Conservation (phyloP, 1,140 invertebrate species). For the Pemphigus obesinymphae region DNA sequence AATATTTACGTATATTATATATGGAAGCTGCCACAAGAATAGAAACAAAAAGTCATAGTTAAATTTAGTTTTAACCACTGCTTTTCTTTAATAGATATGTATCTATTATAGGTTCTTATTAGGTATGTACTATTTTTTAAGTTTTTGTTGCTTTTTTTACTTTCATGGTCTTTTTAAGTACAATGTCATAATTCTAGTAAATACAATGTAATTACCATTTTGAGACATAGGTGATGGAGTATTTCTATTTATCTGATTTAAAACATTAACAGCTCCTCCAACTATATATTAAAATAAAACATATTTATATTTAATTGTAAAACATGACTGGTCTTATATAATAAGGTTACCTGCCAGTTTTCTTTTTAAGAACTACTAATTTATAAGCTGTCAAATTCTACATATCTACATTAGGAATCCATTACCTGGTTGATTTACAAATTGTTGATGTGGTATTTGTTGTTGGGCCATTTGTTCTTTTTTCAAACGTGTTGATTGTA, state of each 20-base stretch:
- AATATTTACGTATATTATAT: too few species aligned
- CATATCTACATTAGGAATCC: neutral
- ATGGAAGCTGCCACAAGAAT: too few species aligned
- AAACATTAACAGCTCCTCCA: slow-evolving; percentile 40
- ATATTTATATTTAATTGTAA: neutral
- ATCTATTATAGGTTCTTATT: too few species aligned
- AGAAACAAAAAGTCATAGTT: too few species aligned
- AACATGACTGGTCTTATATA: neutral
- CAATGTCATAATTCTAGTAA: too few species aligned
- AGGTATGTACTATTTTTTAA: too few species aligned
- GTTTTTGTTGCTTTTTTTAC: too few species aligned
- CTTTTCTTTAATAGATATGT: too few species aligned
- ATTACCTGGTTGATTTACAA: slow-evolving; percentile 25
- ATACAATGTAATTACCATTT: slow-evolving; percentile 45
- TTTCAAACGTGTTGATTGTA: slow-evolving; percentile 23
- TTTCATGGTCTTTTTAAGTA: too few species aligned
- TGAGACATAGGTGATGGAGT: slow-evolving; percentile 48
- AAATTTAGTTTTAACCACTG: too few species aligned
- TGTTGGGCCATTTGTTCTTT: slow-evolving; percentile 16
- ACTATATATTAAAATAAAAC: neutral
- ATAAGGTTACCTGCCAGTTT: neutral
- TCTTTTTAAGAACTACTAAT: neutral
- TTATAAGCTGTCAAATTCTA: neutral
- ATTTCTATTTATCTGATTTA: slow-evolving; percentile 44
- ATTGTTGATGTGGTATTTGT: neutral